Base-by-base conservation (phyloP, 2,888 invertebrate species). In the Eilema depressum region DNA sequence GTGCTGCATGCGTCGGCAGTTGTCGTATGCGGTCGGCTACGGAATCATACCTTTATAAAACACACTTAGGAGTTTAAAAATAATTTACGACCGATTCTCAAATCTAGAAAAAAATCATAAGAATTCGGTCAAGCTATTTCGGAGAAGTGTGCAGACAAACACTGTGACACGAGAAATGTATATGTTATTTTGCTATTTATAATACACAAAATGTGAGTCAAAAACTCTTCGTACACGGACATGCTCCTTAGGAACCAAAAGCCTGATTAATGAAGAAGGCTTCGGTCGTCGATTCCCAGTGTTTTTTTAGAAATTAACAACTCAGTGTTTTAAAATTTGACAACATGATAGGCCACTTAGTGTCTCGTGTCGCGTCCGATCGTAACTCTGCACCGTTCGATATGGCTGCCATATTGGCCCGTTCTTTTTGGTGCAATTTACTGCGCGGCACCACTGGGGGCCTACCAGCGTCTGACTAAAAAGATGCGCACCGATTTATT, bases 341-440 rank as follows among this genome's bases (percentile, higher is more conserved):
- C 91, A 92, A 95, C 95, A 95, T 92, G 94, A 92, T 94, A 94
- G 94, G 86, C 93, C 95, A 95, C 91, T 95, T 95, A 95, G 91
- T 89, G 91, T 83, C 82, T 87, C 89, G 86, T 94, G 93, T 94
- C 90, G 88, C 88, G 81, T 80, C 78, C 86, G 90, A 88, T 91
- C 91, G 93, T 93, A 92, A 94, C 90, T 94, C 92, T 92, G 90
- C 87, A 84, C 88, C 85, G 91, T 89, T 91, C 91, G 91, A 92
- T 93, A 91, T 91, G 89, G 88, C 89, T 91, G 92, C 91, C 91
- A 92, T 92, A 91, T 92, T 90, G 91, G 90, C 84, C 88, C 89
- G 88, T 91, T 92, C 91, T 91, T 93, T 94, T 93, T 87, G 92
- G 88, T 89, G 88, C 91, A 91, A 94, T 94, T 94, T 94, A 94